These are phyloP conservation scores for Tribolium freemani DNA, from an alignment of 2,888 invertebrate species.

Conservation along the genomic window DNA sequence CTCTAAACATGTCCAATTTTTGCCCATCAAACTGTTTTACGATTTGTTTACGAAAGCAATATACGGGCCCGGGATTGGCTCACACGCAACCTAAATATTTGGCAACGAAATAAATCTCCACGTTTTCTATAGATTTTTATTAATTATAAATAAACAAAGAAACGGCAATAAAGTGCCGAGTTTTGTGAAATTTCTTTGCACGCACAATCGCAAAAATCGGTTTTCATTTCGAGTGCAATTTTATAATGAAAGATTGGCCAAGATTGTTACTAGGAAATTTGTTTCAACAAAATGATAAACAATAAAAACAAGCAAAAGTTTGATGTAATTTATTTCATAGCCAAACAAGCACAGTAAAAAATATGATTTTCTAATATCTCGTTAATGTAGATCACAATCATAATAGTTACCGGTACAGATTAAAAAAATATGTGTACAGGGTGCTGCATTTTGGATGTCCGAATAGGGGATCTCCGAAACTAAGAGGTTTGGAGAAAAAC, in stretches of 20 bases:
- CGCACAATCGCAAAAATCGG: neutral
- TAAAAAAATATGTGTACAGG: too few relatives aligned
- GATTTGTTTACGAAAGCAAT: conserved; percentile 36
- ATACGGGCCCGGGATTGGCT: conserved; percentile 25
- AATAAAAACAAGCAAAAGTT: too few relatives aligned
- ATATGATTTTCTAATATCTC: too few relatives aligned
- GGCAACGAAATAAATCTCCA: conserved; percentile 17
- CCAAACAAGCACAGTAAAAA: too few relatives aligned
- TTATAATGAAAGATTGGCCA: neutral
- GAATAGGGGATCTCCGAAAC: too few relatives aligned
- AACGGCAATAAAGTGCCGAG: neutral
- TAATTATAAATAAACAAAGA: conserved; percentile 28
- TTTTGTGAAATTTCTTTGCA: neutral
- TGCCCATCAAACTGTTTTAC: conserved; percentile 33
- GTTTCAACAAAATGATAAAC: too few relatives aligned
- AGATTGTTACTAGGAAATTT: neutral
- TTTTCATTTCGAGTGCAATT: neutral
- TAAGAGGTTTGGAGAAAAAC: too few relatives aligned
- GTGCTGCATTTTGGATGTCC: too few relatives aligned
- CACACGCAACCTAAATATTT: conserved; percentile 31
- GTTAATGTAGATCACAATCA: too few relatives aligned
- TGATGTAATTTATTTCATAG: too few relatives aligned
- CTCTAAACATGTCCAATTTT: conserved; percentile 36
- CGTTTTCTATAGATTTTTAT: conserved; percentile 26
- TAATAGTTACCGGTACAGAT: too few relatives aligned